phyloP scores from a whole-genome alignment of 2,888 invertebrate genomes.

The Griposia aprilina region DNA sequence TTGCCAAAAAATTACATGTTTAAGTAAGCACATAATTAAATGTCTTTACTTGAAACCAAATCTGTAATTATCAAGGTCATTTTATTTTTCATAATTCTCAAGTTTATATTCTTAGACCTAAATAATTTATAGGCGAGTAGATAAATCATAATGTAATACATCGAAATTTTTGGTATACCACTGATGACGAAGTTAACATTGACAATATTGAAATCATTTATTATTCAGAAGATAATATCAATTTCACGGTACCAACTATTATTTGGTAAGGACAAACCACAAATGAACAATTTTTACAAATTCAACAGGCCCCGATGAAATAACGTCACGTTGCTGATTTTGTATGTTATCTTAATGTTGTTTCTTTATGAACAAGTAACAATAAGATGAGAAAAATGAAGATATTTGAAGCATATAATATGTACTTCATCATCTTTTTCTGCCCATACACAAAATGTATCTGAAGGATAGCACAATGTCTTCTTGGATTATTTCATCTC shows the following conservation, averaged over 20 bases:
- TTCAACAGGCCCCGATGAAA: slow-evolving; percentile 22
- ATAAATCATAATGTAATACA: slow-evolving; percentile 8
- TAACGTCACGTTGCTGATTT: neutral
- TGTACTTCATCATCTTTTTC: neutral
- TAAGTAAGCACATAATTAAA: neutral
- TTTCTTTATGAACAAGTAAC: neutral
- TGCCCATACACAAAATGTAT: neutral
- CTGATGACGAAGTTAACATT: neutral
- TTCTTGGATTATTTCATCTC: neutral
- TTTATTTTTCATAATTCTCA: neutral
- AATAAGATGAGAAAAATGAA: neutral
- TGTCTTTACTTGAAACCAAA: neutral
- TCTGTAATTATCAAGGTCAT: neutral
- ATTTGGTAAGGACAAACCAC: slow-evolving; percentile 11
- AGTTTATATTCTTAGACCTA: neutral
- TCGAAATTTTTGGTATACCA: neutral
- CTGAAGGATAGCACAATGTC: neutral
- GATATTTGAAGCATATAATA: neutral
- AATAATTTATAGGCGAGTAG: neutral
- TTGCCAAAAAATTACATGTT: neutral
- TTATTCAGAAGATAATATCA: slow-evolving; percentile 21
- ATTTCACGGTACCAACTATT: neutral
- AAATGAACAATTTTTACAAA: slow-evolving; percentile 24
- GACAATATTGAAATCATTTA: slow-evolving; percentile 8
- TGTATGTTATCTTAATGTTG: neutral